Conservation (phyloP, 2,797 vertebrate genomes). For the Sebastes trivittatus region DNA sequence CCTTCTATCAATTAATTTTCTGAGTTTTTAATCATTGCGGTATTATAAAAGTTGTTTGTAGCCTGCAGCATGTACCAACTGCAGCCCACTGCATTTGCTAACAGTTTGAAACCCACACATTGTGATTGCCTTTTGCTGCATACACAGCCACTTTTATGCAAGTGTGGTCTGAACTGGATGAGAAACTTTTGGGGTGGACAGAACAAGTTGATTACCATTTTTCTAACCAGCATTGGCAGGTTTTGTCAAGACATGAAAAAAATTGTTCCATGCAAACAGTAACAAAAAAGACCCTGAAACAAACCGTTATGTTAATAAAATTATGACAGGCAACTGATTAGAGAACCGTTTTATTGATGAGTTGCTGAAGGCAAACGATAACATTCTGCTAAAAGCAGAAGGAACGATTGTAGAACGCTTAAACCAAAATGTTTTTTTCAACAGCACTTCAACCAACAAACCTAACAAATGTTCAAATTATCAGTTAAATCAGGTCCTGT, state of each 20-base stretch:
- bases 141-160: no score
- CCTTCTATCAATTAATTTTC: neutral
- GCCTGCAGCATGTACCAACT: neutral
- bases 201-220: neutral
- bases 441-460: conserved; percentile 62
- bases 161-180: neutral
- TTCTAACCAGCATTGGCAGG: neutral
- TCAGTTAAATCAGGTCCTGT: conserved; percentile 29
- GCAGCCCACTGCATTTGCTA: neutral
- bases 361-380: conserved; percentile 80
- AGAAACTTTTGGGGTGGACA: neutral
- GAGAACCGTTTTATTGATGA: conserved; percentile 81
- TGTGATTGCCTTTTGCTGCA: no score
- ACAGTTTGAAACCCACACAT: no score
- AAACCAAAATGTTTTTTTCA: conserved; percentile 57
- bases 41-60: neutral
- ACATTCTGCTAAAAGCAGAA: conserved; percentile 80
- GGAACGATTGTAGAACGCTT: conserved; percentile 83
- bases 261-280: neutral
- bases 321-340: conserved; percentile 44
- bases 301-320: conserved; percentile 20
- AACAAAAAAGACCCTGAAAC: neutral
- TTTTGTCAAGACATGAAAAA: neutral
- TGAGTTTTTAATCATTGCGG: neutral
- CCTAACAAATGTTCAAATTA: conserved; percentile 51